These are phyloP conservation scores for Yponomeuta sedellus DNA, from an alignment of 2,888 invertebrate species.

Conservation along the genomic window DNA sequence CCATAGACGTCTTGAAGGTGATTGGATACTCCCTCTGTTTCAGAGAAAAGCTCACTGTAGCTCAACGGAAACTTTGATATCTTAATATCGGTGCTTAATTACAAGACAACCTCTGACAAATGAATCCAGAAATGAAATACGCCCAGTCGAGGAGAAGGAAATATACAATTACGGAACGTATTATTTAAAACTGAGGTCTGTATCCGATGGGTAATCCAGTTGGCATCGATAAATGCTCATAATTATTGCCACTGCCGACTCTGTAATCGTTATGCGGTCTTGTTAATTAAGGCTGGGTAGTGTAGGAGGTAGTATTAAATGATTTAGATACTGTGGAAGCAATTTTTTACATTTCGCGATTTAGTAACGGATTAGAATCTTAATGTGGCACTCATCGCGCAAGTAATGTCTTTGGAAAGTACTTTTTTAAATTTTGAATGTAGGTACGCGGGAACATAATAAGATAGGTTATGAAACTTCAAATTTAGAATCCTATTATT, in stretches of 20 bases:
- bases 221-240: slow-evolving; percentile 34
- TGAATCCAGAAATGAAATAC: neutral
- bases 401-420: too few relatives aligned
- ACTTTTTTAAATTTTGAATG: too few relatives aligned
- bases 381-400: too few relatives aligned
- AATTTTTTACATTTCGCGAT: neutral
- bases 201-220: slow-evolving; percentile 30
- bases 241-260: slow-evolving; percentile 16
- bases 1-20: too few relatives aligned
- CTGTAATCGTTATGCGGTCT: slow-evolving; percentile 6
- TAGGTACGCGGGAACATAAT: too few relatives aligned
- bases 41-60: too few relatives aligned
- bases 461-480: too few relatives aligned
- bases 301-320: neutral
- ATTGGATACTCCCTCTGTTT: too few relatives aligned
- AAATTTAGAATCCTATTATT: too few relatives aligned
- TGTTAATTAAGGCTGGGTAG: neutral
- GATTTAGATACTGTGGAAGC: neutral
- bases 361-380: neutral
- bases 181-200: slow-evolving; percentile 27
- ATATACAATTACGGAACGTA: neutral
- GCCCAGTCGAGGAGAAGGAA: neutral
- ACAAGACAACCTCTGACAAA: neutral
- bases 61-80: neutral
- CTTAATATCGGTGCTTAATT: neutral